Percentiles rank a stretch among this genome's conserved stretches.
Conservation (phyloP, 2,888 invertebrate genomes). For the Nudaria mundana region DNA sequence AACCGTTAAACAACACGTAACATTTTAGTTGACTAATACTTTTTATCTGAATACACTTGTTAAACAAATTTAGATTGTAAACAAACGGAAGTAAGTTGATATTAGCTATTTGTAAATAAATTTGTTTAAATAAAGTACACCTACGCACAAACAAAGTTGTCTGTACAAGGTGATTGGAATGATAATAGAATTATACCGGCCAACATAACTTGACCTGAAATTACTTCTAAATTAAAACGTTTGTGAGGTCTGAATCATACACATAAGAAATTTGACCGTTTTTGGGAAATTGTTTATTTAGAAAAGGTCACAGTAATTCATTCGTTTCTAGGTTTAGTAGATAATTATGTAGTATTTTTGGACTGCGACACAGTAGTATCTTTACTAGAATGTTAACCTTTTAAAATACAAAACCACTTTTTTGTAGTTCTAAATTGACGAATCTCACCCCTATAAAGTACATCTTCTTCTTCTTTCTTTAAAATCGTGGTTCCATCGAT, state of each 20-base stretch:
- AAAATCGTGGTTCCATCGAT: too few relatives aligned
- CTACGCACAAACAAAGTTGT: conserved; percentile 31
- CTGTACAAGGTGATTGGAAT: conserved; percentile 24
- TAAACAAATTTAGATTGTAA: neutral
- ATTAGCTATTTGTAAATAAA: conserved; percentile 4
- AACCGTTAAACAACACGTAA: conserved; percentile 22
- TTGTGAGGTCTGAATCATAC: neutral
- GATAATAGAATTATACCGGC: conserved; percentile 27
- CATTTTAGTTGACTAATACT: conserved; percentile 15
- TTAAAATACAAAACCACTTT: too few relatives aligned
- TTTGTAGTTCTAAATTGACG: neutral
- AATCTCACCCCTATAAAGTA: too few relatives aligned
- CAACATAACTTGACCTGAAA: conserved; percentile 12
- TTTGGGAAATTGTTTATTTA: conserved; percentile 20
- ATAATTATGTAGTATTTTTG: conserved; percentile 8
- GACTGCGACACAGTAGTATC: too few relatives aligned
- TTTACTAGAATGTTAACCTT: too few relatives aligned
- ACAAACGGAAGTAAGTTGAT: neutral
- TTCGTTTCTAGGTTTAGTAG: conserved; percentile 3
- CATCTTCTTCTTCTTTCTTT: too few relatives aligned
- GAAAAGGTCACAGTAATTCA: conserved; percentile 14
- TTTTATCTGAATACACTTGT: conserved; percentile 6
- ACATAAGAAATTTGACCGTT: conserved; percentile 13
- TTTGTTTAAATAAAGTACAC: conserved; percentile 24
- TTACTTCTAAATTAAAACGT: neutral